Percentiles rank a stretch among this genome's conserved stretches.
Evolutionary conservation across 64 coral and sea anemone genomes (phyloP).

Genomic region (Stylophora pistillata): DNA sequence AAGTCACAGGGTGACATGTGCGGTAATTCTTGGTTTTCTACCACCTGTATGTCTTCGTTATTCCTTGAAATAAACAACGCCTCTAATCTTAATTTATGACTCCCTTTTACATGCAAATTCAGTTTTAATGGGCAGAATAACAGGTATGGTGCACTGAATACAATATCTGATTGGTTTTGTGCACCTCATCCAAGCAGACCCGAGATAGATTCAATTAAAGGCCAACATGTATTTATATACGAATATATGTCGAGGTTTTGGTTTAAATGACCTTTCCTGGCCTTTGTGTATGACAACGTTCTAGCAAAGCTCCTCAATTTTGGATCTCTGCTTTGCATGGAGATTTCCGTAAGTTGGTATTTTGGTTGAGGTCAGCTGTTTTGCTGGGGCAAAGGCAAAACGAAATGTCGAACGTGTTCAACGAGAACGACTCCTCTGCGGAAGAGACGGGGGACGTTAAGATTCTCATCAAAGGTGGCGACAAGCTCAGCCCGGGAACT

Average conservation of each 20-base stretch:
- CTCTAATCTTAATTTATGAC: conserved; percentile 14
- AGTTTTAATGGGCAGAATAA: conserved; percentile 50
- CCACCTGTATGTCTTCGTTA: conserved; percentile 18
- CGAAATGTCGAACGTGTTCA: conserved; percentile 14
- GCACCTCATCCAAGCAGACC: not conserved
- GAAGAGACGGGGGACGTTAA: conserved; percentile 58
- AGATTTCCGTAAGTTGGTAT: too few relatives aligned
- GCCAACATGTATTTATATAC: not conserved
- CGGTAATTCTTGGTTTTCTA: not conserved
- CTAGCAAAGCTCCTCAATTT: not conserved
- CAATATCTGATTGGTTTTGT: conserved; percentile 43
- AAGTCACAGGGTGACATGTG: conserved; percentile 22
- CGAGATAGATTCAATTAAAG: conserved; percentile 36
- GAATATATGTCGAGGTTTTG: not conserved
- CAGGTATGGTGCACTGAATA: conserved; percentile 25
- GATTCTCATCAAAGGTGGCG: conserved; percentile 65
- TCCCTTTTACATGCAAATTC: conserved; percentile 65
- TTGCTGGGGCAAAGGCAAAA: not conserved
- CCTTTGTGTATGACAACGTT: not conserved
- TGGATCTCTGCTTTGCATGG: too few relatives aligned
- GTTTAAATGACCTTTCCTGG: conserved; percentile 1
- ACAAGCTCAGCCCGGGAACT: conserved; percentile 17
- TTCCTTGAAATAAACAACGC: conserved; percentile 7
- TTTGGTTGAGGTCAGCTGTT: not conserved
- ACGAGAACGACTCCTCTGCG: not conserved